Evolutionary conservation across 2,888 invertebrate species (phyloP), one percentile per base, ranked within the genome.

Genomic region (Tetramorium bicarinatum): DNA sequence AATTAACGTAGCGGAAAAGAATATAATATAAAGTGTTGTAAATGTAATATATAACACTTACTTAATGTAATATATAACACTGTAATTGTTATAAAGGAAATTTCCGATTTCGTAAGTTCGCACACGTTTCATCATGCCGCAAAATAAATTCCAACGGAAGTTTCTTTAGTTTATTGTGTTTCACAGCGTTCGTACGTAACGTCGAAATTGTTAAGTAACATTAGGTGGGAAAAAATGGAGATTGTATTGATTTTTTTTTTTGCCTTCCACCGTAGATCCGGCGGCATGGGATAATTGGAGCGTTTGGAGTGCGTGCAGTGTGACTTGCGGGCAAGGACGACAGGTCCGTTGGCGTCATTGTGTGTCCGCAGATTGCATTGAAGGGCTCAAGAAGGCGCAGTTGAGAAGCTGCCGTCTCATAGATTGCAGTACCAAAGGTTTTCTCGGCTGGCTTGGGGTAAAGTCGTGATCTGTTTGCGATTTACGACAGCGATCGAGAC

Each of bases 331-430:
- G 61, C 86, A 52, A 66, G 92, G 92, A 69, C 91, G 89, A 64
- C 88, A 88, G 64, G 90, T 93, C 59, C 93, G 92, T 64, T 92
- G 92, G 92, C 90, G 92, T 62, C 92, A 92, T 67, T 92, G 92
- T 34, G 69, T 66, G 0, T 72, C 80, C 0, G 59, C 86, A 13
- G 71, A 87, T 64, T 92, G 93, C 71, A 72, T 71, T 2, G 75
- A 77, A 67, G 93, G 93, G 44, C 84, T 92, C 7, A 92, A 93
- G 54, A 89, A 76, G 38, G 92, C 92, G 2, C 92, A 92, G 67
- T 88, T 93, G 59, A 92, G 85, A 64, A 75, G 82, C 15, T 92
- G 92, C 61, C 85, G 49, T 38, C 76, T 87, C 2, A 83, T 89
- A 61, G 72, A 88, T 41, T 92, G 92, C 61, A 77, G 85, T 15